These are phyloP conservation scores for Dicrurus megarhynchus DNA, from an alignment of 2,113 vertebrate genomes.

Conservation along the genomic window DNA sequence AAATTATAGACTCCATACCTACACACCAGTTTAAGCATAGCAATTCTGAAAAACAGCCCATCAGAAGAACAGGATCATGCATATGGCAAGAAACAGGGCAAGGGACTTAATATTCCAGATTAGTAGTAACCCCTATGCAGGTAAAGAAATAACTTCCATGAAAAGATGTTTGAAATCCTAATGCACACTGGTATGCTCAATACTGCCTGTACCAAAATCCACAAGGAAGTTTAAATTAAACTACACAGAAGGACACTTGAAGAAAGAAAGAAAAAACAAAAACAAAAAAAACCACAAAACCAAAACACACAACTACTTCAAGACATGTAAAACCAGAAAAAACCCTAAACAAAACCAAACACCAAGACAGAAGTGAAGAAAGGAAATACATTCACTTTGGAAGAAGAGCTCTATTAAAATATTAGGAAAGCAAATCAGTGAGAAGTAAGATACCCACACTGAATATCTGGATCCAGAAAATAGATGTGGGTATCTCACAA, in stretches of 20 bases:
- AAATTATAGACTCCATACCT: not conserved
- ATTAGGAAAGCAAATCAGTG: not conserved
- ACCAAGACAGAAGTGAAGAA: not conserved
- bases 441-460: not conserved
- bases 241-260: not conserved
- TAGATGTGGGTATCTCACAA: not conserved
- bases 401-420: not conserved
- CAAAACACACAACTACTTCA: not conserved
- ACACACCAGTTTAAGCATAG: not conserved
- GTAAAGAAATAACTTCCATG: not conserved
- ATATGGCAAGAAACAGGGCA: not conserved
- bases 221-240: not conserved
- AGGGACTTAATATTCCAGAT: not conserved
- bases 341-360: not conserved
- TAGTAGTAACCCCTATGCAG: not conserved
- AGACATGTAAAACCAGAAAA: not conserved
- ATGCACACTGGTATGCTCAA: not conserved
- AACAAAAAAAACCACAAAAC: not conserved
- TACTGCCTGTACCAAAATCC: not conserved
- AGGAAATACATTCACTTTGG: not conserved
- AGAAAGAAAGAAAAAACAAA: not conserved
- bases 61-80: not conserved
- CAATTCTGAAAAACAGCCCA: not conserved
- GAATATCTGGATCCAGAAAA: not conserved
- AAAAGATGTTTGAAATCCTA: not conserved